Evolutionary conservation across 2,113 vertebrate genomes (phyloP).

Genomic region (Lepisosteus oculatus): DNA sequence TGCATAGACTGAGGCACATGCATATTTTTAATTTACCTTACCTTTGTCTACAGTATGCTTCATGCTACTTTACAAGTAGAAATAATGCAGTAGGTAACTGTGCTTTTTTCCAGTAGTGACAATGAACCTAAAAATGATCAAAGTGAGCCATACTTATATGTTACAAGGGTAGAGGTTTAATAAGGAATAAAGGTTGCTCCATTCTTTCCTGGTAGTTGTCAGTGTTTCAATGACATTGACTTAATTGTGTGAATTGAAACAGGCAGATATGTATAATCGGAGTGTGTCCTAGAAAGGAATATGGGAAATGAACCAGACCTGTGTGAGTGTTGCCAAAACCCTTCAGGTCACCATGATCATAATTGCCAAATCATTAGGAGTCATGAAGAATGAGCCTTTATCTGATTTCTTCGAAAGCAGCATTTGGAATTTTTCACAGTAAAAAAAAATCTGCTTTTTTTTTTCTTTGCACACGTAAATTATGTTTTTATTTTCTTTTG

Average conservation of each 20-base stretch:
- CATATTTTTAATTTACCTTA: slow-evolving; percentile 19
- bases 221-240: slow-evolving; percentile 19
- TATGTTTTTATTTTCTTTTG: not conserved
- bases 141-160: slow-evolving; percentile 14
- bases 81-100: not conserved
- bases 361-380: slow-evolving; percentile 23
- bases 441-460: not conserved
- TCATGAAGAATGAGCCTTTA: not conserved
- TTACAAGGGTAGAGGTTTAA: slow-evolving; percentile 10
- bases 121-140: slow-evolving; percentile 8
- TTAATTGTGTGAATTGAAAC: slow-evolving; percentile 24
- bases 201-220: slow-evolving; percentile 13
- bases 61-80: not conserved
- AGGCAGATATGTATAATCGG: slow-evolving; percentile 22
- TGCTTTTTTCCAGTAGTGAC: slow-evolving; percentile 12
- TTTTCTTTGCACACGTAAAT: not conserved
- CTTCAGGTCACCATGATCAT: slow-evolving; percentile 16
- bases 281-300: not conserved
- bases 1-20: too few relatives aligned
- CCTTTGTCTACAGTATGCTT: not conserved
- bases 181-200: slow-evolving; percentile 15
- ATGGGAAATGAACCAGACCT: slow-evolving; percentile 5
- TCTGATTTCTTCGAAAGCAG: not conserved
- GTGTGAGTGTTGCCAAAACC: slow-evolving; percentile 2
- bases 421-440: not conserved